phyloP scores from a whole-genome alignment of 2,797 vertebrate species.

The Lacerta bilineata region DNA sequence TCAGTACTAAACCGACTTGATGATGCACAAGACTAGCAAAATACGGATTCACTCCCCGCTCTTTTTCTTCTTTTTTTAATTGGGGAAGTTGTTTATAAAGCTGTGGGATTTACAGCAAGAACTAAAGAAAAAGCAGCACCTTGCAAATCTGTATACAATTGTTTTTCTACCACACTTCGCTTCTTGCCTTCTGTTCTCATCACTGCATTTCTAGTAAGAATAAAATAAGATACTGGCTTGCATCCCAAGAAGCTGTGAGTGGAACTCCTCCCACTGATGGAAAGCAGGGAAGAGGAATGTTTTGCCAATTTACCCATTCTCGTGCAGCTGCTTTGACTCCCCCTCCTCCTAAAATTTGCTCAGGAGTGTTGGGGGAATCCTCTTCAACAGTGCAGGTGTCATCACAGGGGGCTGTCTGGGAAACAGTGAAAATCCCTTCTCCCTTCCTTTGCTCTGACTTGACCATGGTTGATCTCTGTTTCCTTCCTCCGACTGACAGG shows the following conservation, averaged over 20 bases:
- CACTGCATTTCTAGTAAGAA: conserved; percentile 15
- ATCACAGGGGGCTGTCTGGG: no score
- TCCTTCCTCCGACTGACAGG: no score
- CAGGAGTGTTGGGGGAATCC: not conserved
- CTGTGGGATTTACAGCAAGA: not conserved
- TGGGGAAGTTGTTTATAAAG: not conserved
- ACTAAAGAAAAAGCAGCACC: not conserved
- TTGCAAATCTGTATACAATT: conserved; percentile 5
- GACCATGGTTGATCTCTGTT: no score
- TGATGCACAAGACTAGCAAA: not conserved
- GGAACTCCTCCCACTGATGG: not conserved
- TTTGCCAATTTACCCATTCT: not conserved
- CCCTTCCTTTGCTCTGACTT: not conserved
- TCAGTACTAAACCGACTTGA: not conserved
- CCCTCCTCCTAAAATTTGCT: not conserved
- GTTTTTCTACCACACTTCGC: conserved; percentile 36
- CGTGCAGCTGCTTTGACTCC: no score
- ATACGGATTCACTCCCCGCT: not conserved
- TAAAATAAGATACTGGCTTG: conserved; percentile 48
- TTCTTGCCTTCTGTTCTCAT: conserved; percentile 35
- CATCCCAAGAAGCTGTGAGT: conserved; percentile 49
- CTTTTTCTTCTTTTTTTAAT: conserved; percentile 33
- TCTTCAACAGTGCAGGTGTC: not conserved
- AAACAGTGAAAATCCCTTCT: not conserved
- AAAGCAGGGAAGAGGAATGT: not conserved